Evolutionary conservation across 2,888 invertebrate species (phyloP).

Genomic region (Phortica okadai): DNA sequence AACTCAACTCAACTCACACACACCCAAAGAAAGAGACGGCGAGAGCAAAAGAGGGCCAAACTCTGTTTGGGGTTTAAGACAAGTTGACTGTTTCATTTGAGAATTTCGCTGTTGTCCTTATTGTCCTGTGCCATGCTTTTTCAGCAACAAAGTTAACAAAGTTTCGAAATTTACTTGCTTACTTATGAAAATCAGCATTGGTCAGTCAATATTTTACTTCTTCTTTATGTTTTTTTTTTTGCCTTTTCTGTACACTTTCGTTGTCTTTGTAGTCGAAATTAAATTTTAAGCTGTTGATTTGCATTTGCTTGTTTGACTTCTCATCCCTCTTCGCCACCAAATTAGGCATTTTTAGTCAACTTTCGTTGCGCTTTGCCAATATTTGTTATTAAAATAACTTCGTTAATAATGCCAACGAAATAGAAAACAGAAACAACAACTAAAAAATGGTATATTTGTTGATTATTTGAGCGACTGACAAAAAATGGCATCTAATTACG

Average conservation of each 20-base stretch:
- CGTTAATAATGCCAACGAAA: constrained; percentile 51
- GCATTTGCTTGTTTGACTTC: constrained; percentile 56
- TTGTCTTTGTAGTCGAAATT: constrained; percentile 52
- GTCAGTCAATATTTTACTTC: constrained; percentile 20
- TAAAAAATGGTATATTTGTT: background rate
- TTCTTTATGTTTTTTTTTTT: background rate
- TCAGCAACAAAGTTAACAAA: constrained; percentile 65
- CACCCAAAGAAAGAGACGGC: background rate
- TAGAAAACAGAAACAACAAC: constrained; percentile 37
- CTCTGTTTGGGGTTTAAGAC: constrained; percentile 22
- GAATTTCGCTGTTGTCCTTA: constrained; percentile 44
- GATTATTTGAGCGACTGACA: background rate
- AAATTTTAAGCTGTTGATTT: constrained; percentile 71
- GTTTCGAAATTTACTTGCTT: constrained; percentile 54
- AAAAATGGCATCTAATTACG: constrained; percentile 12
- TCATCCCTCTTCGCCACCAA: constrained; percentile 9
- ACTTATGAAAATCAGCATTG: background rate
- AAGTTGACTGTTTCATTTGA: constrained; percentile 19
- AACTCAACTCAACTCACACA: background rate
- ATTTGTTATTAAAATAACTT: background rate
- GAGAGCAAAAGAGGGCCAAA: background rate
- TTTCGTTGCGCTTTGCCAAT: background rate
- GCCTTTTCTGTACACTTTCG: background rate
- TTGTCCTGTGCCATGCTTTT: constrained; percentile 40
- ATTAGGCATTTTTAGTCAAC: constrained; percentile 35